Percentiles rank a stretch among this genome's conserved stretches.
Evolutionary conservation across 2,888 invertebrate species (phyloP).

Genomic region (Sabatieria punctata): DNA sequence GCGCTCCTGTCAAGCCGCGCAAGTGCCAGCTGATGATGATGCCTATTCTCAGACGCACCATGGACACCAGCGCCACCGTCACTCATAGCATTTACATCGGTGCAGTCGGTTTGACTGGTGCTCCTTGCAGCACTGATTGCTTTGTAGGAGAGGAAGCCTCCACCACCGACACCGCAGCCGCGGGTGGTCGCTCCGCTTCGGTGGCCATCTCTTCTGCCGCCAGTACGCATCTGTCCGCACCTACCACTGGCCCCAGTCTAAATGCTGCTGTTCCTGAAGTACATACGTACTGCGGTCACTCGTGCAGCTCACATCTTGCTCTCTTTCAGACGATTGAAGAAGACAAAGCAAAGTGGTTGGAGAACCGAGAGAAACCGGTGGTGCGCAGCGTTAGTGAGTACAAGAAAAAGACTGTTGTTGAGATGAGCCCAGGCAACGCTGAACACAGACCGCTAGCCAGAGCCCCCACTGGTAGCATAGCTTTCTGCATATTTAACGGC

Average conservation of each 20-base stretch:
- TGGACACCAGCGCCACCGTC: slow-evolving; percentile 7
- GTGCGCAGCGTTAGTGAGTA: slow-evolving; percentile 29
- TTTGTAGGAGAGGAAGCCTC: slow-evolving; percentile 39
- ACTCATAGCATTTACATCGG: slow-evolving; percentile 24
- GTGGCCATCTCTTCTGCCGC: slow-evolving; percentile 27
- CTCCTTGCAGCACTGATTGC: neutral
- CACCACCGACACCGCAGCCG: slow-evolving; percentile 37
- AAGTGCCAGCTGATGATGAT: slow-evolving; percentile 21
- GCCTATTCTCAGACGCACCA: slow-evolving; percentile 14
- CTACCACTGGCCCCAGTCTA: slow-evolving; percentile 22
- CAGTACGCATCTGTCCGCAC: slow-evolving; percentile 12
- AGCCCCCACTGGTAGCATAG: too few species aligned
- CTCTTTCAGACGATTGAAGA: too few species aligned
- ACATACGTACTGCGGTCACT: too few species aligned
- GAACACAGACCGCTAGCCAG: too few species aligned
- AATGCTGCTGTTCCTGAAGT: too few species aligned
- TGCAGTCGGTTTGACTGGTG: neutral
- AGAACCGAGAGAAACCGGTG: slow-evolving; percentile 23
- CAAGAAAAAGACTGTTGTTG: slow-evolving; percentile 6
- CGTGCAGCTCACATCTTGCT: too few species aligned
- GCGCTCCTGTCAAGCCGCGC: slow-evolving; percentile 71
- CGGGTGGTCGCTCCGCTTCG: slow-evolving; percentile 36
- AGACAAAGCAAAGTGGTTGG: slow-evolving; percentile 5
- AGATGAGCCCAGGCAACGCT: too few species aligned
- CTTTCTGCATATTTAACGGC: too few species aligned